A percentile compares a stretch with the other conserved stretches of the same genome.
phyloP scores from a whole-genome alignment of 2,888 invertebrate genomes.

The Drosophila anomalata region DNA sequence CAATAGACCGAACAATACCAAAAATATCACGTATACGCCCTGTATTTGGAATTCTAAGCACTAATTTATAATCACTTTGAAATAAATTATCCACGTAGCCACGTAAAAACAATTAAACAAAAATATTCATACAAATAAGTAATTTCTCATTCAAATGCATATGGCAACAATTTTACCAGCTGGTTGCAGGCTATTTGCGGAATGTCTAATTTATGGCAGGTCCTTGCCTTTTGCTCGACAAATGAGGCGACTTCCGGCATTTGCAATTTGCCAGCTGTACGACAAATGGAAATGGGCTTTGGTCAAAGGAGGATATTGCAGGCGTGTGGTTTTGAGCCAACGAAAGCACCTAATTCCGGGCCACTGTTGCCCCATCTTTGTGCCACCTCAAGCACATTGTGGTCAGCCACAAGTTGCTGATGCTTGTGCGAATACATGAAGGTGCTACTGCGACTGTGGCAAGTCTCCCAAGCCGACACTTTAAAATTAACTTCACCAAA shows the following conservation, averaged over 20 bases:
- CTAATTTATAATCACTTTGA: not conserved
- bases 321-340: constrained; percentile 26
- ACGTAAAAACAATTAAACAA: constrained; percentile 1
- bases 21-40: constrained; percentile 4
- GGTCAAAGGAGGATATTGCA: constrained; percentile 40
- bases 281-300: constrained; percentile 56
- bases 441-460: not conserved
- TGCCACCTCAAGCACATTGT: constrained; percentile 54
- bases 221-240: constrained; percentile 56
- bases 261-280: constrained; percentile 48
- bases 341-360: constrained; percentile 32
- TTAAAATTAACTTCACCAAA: constrained; percentile 69
- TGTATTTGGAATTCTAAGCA: not conserved
- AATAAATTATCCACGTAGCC: not conserved
- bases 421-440: constrained; percentile 9
- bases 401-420: constrained; percentile 56
- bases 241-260: constrained; percentile 66
- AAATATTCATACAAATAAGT: not conserved
- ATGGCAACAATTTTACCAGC: not conserved
- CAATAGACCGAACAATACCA: not conserved
- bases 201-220: constrained; percentile 28
- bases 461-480: constrained; percentile 46
- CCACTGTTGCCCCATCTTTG: constrained; percentile 16
- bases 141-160: not conserved
- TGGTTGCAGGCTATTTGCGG: constrained; percentile 1